phyloP scores from a whole-genome alignment of 2,113 vertebrate species.

The Tachuris rubrigastra region DNA sequence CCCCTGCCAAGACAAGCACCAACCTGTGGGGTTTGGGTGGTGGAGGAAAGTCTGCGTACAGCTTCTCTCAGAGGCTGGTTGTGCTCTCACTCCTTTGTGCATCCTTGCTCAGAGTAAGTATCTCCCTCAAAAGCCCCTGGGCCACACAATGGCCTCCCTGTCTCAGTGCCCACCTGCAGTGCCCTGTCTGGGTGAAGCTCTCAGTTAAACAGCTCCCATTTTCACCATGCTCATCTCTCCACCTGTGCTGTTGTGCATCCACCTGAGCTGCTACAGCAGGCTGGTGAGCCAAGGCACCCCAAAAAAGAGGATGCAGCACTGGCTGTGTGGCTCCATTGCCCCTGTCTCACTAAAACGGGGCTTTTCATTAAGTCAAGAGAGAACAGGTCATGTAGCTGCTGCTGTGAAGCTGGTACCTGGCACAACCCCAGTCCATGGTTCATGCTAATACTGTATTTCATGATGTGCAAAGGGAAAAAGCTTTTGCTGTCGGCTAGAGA shows the following conservation, averaged over 20 bases:
- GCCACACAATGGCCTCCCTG: rapidly evolving
- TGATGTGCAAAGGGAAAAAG: neutral
- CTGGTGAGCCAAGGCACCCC: neutral
- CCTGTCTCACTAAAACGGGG: neutral
- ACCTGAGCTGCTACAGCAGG: neutral
- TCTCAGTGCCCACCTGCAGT: rapidly evolving
- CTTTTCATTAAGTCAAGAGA: neutral
- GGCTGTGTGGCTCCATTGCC: neutral
- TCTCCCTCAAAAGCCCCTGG: neutral
- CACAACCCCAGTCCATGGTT: neutral
- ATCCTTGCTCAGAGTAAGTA: neutral
- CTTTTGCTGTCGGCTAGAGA: neutral
- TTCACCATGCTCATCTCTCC: neutral
- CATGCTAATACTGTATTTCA: rapidly evolving
- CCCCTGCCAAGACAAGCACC: neutral
- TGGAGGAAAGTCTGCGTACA: neutral
- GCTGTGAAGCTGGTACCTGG: neutral
- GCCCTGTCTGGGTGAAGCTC: neutral
- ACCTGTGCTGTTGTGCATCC: neutral
- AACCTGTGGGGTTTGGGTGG: neutral
- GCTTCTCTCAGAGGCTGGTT: neutral
- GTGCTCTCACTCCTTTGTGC: neutral
- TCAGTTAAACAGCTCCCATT: neutral
- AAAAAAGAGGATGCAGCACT: neutral
- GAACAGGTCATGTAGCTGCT: neutral